A percentile compares a stretch with the other conserved stretches of the same genome.
Conservation (phyloP, 2,797 vertebrate genomes). For the Rhinogobio ventralis region DNA sequence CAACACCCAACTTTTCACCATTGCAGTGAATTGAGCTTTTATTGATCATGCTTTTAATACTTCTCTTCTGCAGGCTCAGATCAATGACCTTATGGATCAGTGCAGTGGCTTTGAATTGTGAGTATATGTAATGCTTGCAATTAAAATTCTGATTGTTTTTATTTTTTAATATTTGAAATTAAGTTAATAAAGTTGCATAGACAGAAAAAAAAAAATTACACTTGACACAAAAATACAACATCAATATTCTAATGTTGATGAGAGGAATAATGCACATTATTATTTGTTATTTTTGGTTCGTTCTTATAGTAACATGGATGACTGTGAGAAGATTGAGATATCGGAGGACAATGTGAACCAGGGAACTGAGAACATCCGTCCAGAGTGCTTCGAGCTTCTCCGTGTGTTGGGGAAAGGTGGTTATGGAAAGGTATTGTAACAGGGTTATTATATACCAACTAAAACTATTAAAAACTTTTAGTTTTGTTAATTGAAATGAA, state of each 20-base stretch:
- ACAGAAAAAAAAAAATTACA: neutral
- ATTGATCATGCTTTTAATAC: conserved; percentile 27
- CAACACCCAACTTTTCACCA: neutral
- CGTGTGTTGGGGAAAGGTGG: conserved; percentile 96
- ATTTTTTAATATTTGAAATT: neutral
- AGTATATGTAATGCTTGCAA: conserved; percentile 66
- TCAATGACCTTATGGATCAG: conserved; percentile 97
- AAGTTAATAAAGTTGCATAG: neutral
- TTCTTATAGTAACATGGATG: conserved; percentile 89
- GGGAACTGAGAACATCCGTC: conserved; percentile 95
- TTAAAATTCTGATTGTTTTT: neutral
- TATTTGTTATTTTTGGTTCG: neutral
- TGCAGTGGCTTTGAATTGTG: conserved; percentile 97
- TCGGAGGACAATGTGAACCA: conserved; percentile 97
- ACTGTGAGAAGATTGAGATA: conserved; percentile 98
- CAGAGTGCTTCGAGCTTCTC: conserved; percentile 95
- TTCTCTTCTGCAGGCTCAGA: conserved; percentile 80
- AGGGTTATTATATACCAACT: neutral
- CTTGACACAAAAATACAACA: neutral
- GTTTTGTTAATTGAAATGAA: neutral
- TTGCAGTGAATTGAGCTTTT: conserved; percentile 20
- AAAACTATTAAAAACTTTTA: neutral
- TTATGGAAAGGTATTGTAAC: conserved; percentile 90
- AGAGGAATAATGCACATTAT: neutral
- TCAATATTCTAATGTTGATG: neutral